Conservation (phyloP, 2,888 invertebrate species). For the Tachina grossa region DNA sequence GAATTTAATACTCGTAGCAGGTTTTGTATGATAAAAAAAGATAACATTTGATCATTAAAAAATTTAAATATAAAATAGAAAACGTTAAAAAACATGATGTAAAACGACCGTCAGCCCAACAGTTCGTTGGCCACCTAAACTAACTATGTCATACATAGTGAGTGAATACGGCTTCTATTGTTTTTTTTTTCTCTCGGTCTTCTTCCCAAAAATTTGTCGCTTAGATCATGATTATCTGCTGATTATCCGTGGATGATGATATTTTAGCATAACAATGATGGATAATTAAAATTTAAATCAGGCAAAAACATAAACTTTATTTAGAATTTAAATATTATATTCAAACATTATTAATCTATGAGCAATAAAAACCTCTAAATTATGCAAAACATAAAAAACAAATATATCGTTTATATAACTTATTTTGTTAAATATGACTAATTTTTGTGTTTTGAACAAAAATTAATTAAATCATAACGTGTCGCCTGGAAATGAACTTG, state of each 20-base stretch:
- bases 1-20: neutral
- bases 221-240: neutral
- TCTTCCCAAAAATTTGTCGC: neutral
- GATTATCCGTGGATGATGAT: neutral
- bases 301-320: neutral
- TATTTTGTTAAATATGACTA: conserved; percentile 17
- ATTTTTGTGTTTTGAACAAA: conserved; percentile 25
- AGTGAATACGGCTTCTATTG: neutral
- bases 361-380: conserved; percentile 40
- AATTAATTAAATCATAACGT: conserved; percentile 51
- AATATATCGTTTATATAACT: no score
- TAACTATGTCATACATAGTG: neutral
- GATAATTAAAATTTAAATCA: conserved; percentile 31
- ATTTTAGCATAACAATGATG: conserved; percentile 50
- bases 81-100: conserved; percentile 18
- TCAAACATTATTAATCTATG: conserved; percentile 26
- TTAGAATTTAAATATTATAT: conserved; percentile 31
- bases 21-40: neutral
- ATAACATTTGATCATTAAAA: conserved; percentile 10
- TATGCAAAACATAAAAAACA: conserved; percentile 18
- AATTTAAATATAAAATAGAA: neutral
- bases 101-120: conserved; percentile 2
- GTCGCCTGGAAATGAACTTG: conserved; percentile 41
- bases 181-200: neutral
- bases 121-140: neutral